phyloP scores from a whole-genome alignment of 64 coral and sea anemone genomes.

The Orbicella faveolata region DNA sequence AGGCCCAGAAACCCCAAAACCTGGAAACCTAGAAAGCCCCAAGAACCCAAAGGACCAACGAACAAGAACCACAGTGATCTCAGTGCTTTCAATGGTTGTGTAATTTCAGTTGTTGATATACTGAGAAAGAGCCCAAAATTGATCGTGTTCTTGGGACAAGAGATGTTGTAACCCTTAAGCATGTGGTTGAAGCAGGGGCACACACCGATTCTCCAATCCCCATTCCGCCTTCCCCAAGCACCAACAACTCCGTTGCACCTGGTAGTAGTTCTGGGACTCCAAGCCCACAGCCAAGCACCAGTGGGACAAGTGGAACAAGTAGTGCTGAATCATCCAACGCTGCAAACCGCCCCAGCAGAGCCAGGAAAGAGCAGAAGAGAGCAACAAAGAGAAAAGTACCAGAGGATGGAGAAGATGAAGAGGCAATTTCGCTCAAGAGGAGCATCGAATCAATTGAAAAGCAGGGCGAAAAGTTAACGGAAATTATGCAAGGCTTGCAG shows the following conservation, averaged over 20 bases:
- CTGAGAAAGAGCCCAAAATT: no score
- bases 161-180: conserved; percentile 29
- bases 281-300: not conserved
- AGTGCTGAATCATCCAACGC: no score
- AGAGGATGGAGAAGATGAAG: not conserved
- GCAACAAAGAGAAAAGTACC: not conserved
- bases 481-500: not conserved
- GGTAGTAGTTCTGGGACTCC: no score
- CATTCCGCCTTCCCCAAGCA: not conserved
- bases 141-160: conserved; percentile 36
- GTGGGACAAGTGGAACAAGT: not conserved
- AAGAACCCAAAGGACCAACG: no score
- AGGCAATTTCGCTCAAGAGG: conserved; percentile 10
- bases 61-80: no score
- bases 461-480: conserved; percentile 4
- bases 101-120: no score
- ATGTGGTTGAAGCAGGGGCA: conserved; percentile 25
- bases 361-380: not conserved
- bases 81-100: no score
- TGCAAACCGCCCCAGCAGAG: no score
- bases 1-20: no score
- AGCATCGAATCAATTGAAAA: conserved; percentile 24
- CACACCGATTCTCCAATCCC: not conserved
- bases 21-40: no score
- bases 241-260: no score